Base-by-base conservation (phyloP, 2,888 invertebrate genomes). In the Idaea biselata region DNA sequence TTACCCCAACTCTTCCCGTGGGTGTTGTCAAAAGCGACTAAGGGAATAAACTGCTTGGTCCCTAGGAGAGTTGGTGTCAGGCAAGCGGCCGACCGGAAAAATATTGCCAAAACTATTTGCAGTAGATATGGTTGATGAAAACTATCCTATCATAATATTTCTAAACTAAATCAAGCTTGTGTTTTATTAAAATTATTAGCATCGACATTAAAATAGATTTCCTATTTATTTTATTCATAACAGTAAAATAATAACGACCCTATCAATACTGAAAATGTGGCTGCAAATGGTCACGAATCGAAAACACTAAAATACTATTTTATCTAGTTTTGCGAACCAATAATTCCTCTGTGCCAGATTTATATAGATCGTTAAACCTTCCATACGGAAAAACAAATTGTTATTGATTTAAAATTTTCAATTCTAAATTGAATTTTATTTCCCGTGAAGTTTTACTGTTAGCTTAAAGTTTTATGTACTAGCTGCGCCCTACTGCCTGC, bases 371-470 rank as follows among this genome's bases (percentile, higher is more conserved):
- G 44, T 44, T 11, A 44, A 44, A 7, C 44, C 44, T 11, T 44
- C 11, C 44, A 44, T 14, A 44, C 44, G 44, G 44, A 44, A 44
- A 44, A 44, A 44, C 11, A 44, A 44, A 44, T 44, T 11, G 44
- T 44, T 44, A 44, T 44, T 44, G 44, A 44, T 44, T 8, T 44
- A 44, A 44, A 44, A 44, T 8, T 60, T 14, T 31, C 25, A 25
- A 60, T 16, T 55, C 31, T 25, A 60, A 60, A 18, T 7, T 59
- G 16, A 32, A 16, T 16, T 60, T 18, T 58, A 61, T 44, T 58
- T 31, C n/a, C n/a, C 8, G 16, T 32, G 31, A 56, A 33, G 11
- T 44, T 44, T 33, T 25, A 25, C 25, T 25, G 25, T 25, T 25
- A 25, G 25, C 25, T 44, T 44, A 44, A 3, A 33, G 33, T 33